These are phyloP conservation scores for Sericinus montela DNA, from an alignment of 2,888 invertebrate species.

Conservation along the genomic window DNA sequence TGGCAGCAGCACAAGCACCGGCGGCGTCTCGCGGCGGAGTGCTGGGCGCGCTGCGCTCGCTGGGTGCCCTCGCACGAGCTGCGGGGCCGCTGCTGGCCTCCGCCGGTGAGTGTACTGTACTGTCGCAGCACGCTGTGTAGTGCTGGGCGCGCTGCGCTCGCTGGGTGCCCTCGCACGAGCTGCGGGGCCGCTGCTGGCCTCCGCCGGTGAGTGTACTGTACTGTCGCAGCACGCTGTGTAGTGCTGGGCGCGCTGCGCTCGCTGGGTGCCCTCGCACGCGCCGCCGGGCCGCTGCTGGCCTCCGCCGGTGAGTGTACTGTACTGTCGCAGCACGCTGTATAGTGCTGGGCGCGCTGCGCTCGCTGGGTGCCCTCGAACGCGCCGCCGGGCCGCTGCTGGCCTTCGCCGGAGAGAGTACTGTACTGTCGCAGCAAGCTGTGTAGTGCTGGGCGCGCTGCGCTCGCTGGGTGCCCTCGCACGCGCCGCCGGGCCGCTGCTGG, in stretches of 20 bases:
- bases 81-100: slow-evolving; percentile 94
- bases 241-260: background rate
- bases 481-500: too few relatives aligned
- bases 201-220: background rate
- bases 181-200: too few relatives aligned
- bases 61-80: slow-evolving; percentile 96
- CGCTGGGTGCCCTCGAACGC: too few relatives aligned
- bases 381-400: too few relatives aligned
- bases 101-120: slow-evolving; percentile 76
- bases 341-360: background rate
- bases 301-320: background rate
- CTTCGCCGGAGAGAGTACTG: background rate
- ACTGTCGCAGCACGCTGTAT: background rate
- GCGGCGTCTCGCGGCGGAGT: slow-evolving; percentile 93
- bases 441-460: background rate
- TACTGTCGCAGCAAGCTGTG: background rate
- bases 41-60: slow-evolving; percentile 95
- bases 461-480: too few relatives aligned
- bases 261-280: too few relatives aligned
- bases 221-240: background rate
- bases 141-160: too few relatives aligned
- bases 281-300: too few relatives aligned
- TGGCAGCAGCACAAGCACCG: slow-evolving; percentile 89
- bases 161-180: too few relatives aligned
- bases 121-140: background rate